Conservation (phyloP, 2,113 vertebrate species). For the Numida meleagris region DNA sequence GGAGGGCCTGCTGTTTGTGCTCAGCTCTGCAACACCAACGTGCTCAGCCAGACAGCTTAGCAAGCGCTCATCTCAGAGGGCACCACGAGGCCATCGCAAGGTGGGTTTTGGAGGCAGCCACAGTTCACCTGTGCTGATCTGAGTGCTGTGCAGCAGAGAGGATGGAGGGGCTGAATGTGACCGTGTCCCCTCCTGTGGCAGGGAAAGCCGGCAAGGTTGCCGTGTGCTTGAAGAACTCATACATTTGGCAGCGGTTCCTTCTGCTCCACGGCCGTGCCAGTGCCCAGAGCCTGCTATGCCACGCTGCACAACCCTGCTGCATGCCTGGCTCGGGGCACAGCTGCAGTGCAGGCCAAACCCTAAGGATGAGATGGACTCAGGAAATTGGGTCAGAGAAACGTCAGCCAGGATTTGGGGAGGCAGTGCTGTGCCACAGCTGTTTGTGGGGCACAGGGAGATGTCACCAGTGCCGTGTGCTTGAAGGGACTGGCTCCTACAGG, state of each 20-base stretch:
- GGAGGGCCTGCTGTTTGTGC: background rate
- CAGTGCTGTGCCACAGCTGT: background rate
- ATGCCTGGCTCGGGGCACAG: background rate
- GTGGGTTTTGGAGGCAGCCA: background rate
- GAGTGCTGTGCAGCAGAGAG: fast-evolving
- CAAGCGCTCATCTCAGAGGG: fast-evolving
- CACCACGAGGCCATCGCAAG: fast-evolving
- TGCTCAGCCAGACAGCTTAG: background rate
- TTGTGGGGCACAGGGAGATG: background rate
- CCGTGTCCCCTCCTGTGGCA: fast-evolving
- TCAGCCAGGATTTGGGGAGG: fast-evolving
- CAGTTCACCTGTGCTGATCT: fast-evolving
- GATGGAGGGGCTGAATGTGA: background rate
- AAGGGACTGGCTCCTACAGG: background rate
- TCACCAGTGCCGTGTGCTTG: background rate
- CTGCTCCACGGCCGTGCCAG: background rate
- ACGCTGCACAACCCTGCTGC: background rate
- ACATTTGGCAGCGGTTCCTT: fast-evolving
- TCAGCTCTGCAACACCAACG: fast-evolving
- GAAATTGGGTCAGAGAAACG: background rate
- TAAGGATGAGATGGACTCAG: background rate
- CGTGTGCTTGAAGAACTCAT: background rate
- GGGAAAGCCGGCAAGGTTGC: background rate
- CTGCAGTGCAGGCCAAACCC: background rate
- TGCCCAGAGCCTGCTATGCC: fast-evolving